Base-by-base conservation (phyloP, 2,797 vertebrate genomes). In the Adrianichthys oophorus region DNA sequence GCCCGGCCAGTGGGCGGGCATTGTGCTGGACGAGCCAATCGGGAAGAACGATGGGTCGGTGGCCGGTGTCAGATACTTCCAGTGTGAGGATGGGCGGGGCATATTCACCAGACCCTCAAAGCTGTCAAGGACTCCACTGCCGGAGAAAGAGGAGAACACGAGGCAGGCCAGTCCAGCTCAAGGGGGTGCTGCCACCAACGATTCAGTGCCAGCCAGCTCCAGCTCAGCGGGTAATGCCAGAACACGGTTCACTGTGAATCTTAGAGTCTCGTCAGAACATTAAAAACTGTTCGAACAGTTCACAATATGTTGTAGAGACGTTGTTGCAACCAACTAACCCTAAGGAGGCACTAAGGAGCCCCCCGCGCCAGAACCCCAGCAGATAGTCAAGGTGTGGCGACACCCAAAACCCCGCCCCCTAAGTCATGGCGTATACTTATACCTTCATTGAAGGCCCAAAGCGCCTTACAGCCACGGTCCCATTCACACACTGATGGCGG, bases 11-110 rank as follows among this genome's bases (percentile, higher is more conserved):
- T 99, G 97, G 97, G 97, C 96, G 2, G 97, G 97, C 7, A 95
- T 99, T 3, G 95, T 95, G 60, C 85, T 99, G 68, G 97, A 99
- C 0, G 95, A 98, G 16, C 85, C 94, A 0, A 93, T 98, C 0
- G 97, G 97, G 8, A 99, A 98, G 87, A 99, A 98, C 0, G 97
- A 99, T 14, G 97, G 97, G 14, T 96, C 97, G 0, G 97, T 99
- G 55, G 92, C 95, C 0, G 97, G 95, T 51, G 93, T 97, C 0
- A 93, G 89, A 15, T 93, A 93, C 76, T 93, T 93, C 77, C 85
- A 90, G 79, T 93, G 92, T 4, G 84, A 91, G 50, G 90, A 92
- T 4, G 85, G 86, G 13, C 85, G 48, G 54, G 92, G 92, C 13
- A 93, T 93, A 8, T 93, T 93, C 79, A 92, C 92, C 0, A 75